Evolutionary conservation across 2,888 invertebrate species (phyloP), one percentile per base, ranked within the genome.

Genomic region (Uloborus plumipes): DNA sequence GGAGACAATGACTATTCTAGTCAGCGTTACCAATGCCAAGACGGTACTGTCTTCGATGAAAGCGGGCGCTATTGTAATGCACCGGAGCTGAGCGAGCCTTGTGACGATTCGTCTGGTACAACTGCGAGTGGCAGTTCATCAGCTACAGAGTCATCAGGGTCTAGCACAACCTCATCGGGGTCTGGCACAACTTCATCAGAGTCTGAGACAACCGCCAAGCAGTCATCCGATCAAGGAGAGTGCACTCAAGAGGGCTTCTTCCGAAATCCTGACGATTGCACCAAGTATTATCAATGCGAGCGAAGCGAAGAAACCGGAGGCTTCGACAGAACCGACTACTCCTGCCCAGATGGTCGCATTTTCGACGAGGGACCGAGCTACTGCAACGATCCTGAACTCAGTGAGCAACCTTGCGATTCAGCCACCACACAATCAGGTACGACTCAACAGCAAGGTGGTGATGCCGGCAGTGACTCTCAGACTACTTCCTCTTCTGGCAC

Each of bases 21-120:
- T 31, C 78, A 74, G 50, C 72, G 76, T n/a, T 82, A 82, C 53
- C 62, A 79, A 15, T 86, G 86, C 47, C 75, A 80, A 7, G 83
- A 79, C 22, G 85, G 85, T 18, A 65, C 78, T 7, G 78, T 85
- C 55, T 86, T 86, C 39, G 86, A 86, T 61, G 86, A 86, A 75
- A 62, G 59, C 15, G 82, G 84, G 13, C 78, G 84, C 9, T 85
- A 85, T 14, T 86, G 86, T 53, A 86, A 85, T 69, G 83, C 83
- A 3, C 72, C 72, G 22, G 83, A 83, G 69, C 69, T 77, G 2
- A 64, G 69, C 20, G 58, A 59, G 18, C 73, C 83, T 14, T 83
- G 83, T 31, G 64, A 77, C 14, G 51, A 18, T 13, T 58, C 73
- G 9, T 31, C 58, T 13, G 26, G 65, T 11, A 20, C 67, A 16